Base-by-base conservation (phyloP, 2,797 vertebrate species). In the Neopelma chrysocephalum region DNA sequence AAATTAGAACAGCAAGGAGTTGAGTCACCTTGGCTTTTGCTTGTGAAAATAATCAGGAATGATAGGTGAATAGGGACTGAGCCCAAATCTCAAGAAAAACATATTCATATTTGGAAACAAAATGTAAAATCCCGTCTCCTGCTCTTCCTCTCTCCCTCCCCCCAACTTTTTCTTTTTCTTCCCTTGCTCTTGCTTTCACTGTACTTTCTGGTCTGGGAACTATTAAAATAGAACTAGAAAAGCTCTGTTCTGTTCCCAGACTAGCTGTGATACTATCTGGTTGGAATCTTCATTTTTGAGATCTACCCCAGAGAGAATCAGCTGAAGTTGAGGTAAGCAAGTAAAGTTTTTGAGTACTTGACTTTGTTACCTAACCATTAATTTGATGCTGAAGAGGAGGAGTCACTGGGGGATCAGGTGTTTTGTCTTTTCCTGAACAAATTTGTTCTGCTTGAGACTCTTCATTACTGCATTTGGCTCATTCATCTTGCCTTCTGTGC, bases 1-100 rank as follows among this genome's bases (percentile, higher is more conserved):
- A 80, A 93, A 93, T 95, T 89, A 89, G 54, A 93, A 53, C 58
- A 95, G 38, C 45, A 82, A 91, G 71, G 27, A 89, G 34, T 82
- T 93, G 86, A 96, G 75, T 79, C 90, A 94, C 89, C 77, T 93
- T 92, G 90, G 78, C 75, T 92, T 94, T 93, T 88, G 34, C 78
- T 82, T 95, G 88, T 94, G 78, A 89, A 89, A 95, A 87, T 92
- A 96, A 94, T 90, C 64, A 65, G 42, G 51, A 60, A 89, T 50
- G 68, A 80, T 80, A 93, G 61, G 68, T 91, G 83, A 93, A 89
- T 82, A 69, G 58, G 64, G 85, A 94, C 32, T 13, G 27, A 90
- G 81, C 64, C 82, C 68, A 80, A 58, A 76, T 76, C 43, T 83
- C 77, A 82, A 65, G 53, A 89, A 96, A 94, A 82, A 10, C 50